These are phyloP conservation scores for Stenchaetothrips biformis DNA, from an alignment of 2,888 invertebrate species.

Conservation along the genomic window DNA sequence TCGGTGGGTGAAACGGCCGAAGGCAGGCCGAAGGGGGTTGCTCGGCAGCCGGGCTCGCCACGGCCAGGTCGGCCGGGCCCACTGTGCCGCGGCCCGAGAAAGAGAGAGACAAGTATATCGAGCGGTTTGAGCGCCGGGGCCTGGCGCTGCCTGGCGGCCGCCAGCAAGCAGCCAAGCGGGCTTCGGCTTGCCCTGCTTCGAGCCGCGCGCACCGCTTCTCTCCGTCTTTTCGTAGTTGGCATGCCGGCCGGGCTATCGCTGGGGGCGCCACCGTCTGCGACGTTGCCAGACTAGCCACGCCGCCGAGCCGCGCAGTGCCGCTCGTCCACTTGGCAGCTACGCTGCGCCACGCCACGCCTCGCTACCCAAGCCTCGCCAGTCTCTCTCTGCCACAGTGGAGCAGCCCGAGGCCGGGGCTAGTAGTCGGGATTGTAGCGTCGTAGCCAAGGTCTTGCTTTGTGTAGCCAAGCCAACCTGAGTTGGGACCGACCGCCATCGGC, in stretches of 20 bases:
- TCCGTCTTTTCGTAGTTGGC: slow-evolving; percentile 33
- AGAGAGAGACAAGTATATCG: slow-evolving; percentile 27
- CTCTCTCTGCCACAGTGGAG: slow-evolving; percentile 36
- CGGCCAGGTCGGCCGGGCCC: slow-evolving; percentile 28
- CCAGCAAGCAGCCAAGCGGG: slow-evolving; percentile 35
- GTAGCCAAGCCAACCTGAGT: too few species aligned
- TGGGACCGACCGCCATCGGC: too few species aligned
- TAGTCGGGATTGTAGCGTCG: slow-evolving; percentile 43
- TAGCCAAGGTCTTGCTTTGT: too few species aligned
- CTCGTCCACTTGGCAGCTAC: slow-evolving; percentile 15
- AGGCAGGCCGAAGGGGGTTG: slow-evolving; percentile 30
- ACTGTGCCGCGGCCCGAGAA: slow-evolving; percentile 26
- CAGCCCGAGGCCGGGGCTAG: slow-evolving; percentile 33
- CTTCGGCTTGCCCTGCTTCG: too few species aligned
- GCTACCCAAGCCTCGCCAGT: slow-evolving; percentile 21
- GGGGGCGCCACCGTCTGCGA: slow-evolving; percentile 37
- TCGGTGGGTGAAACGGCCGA: neutral
- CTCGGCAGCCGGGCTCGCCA: slow-evolving; percentile 27
- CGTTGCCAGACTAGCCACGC: slow-evolving; percentile 32
- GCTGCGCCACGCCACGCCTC: slow-evolving; percentile 28
- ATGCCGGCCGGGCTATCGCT: slow-evolving; percentile 30
- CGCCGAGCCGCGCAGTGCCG: neutral
- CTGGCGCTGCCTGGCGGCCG: slow-evolving; percentile 45
- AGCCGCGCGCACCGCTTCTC: slow-evolving; percentile 29
- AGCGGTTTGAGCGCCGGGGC: slow-evolving; percentile 39